Evolutionary conservation across 1,140 invertebrate species (phyloP), one percentile per base, ranked within the genome.

Genomic region (Scaptomyza graminum): DNA sequence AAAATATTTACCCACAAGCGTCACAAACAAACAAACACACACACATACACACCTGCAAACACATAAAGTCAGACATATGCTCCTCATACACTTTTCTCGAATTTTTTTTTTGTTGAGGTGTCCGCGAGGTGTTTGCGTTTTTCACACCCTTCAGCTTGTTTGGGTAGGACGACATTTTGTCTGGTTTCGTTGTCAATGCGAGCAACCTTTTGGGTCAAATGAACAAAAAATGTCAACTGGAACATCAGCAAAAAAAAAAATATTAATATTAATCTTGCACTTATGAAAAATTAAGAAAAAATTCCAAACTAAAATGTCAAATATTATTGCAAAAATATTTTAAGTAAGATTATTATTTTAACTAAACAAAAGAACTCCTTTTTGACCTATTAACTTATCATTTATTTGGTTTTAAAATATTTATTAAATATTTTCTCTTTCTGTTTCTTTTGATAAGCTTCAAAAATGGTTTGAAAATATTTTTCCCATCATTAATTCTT

Each of bases 1-100:
- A 88, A 88, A 88, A 88, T 88, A 83, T 88, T 87, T 87, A 87
- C 74, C 82, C 57, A 49, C 83, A 87, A 70, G 57, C 52, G 31
- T 22, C 50, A 54, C 57, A 56, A 50, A 54, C 41, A 72, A 31
- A 62, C 13, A 18, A 18, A 43, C 11, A 13, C 28, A 12, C 39
- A 47, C 16, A 44, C 39, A 49, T 50, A 55, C 18, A 72, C 44
- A 22, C 37, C 11, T 13, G n/a, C 8, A 44, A 28, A 60, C 31
- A 74, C 22, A 70, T 22, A 54, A 2, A 64, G 49, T 12, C n/a
- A 55, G 55, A 55, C 55, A 49, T 60, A 44, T 64, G 62, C 43
- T 71, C 56, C 56, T 56, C 56, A n/a, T n/a, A n/a, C 51, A 54
- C 18, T 34, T 34, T 8, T 9, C 31, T 34, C 31, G 31, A 1